These are phyloP conservation scores for Gastrophryne carolinensis DNA, from an alignment of 2,797 vertebrate genomes.

Conservation along the genomic window DNA sequence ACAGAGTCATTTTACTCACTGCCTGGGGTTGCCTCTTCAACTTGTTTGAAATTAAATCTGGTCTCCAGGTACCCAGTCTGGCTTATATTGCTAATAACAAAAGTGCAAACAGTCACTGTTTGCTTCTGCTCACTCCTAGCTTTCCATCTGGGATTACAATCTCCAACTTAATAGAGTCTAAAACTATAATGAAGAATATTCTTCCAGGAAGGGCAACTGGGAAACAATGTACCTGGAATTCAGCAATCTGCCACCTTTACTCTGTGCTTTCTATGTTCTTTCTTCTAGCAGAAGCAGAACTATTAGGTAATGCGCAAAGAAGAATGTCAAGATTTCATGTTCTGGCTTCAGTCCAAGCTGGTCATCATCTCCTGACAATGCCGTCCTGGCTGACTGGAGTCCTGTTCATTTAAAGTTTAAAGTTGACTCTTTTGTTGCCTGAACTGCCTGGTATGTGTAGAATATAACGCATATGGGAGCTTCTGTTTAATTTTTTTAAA, in stretches of 20 bases:
- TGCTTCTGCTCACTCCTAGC: constrained; percentile 80
- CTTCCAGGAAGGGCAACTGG: constrained; percentile 44
- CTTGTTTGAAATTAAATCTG: constrained; percentile 80
- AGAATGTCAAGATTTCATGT: constrained; percentile 50
- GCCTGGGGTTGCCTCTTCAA: constrained; percentile 63
- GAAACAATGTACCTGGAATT: constrained; percentile 6
- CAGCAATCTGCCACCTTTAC: constrained; percentile 16
- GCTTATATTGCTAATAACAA: constrained; percentile 81
- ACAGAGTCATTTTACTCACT: background rate
- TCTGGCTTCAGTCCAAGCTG: constrained; percentile 56
- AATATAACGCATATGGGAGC: constrained; percentile 43
- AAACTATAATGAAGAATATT: constrained; percentile 70
- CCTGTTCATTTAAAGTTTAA: constrained; percentile 53
- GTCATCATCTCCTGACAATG: constrained; percentile 54
- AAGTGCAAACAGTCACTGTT: constrained; percentile 78
- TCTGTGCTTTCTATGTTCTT: constrained; percentile 26
- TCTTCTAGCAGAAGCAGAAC: constrained; percentile 44
- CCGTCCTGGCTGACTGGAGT: constrained; percentile 52
- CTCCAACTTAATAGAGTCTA: constrained; percentile 78
- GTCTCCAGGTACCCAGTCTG: constrained; percentile 77
- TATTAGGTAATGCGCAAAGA: constrained; percentile 48
- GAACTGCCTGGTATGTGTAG: constrained; percentile 35
- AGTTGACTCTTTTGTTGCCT: constrained; percentile 43
- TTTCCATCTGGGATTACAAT: constrained; percentile 78
- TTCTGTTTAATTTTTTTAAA: background rate